Conservation (phyloP, 2,113 vertebrate genomes). For the Oryzias javanicus region DNA sequence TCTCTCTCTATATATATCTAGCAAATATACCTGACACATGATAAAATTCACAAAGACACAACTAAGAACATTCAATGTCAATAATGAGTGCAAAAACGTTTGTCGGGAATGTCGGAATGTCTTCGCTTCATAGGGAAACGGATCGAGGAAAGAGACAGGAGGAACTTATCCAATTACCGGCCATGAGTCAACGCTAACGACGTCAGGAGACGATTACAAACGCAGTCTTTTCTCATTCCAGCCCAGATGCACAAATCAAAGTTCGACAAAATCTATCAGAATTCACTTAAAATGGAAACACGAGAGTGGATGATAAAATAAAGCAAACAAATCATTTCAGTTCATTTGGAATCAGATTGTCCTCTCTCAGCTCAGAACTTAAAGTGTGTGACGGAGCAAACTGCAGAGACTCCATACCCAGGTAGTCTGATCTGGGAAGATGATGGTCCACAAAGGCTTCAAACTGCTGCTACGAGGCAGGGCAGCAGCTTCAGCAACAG, state of each 20-base stretch:
- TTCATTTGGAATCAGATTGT: slow-evolving; percentile 58
- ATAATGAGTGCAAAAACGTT: slow-evolving; percentile 71
- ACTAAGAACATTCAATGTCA: slow-evolving; percentile 41
- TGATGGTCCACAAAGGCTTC: slow-evolving; percentile 10
- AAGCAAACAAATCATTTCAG: slow-evolving; percentile 31
- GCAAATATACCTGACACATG: slow-evolving; percentile 37
- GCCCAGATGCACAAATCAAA: slow-evolving; percentile 76
- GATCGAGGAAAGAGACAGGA: slow-evolving; percentile 65
- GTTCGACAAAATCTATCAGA: slow-evolving; percentile 70
- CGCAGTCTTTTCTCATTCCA: slow-evolving; percentile 71
- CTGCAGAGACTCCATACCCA: slow-evolving; percentile 23
- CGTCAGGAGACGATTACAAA: slow-evolving; percentile 74
- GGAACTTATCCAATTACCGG: slow-evolving; percentile 72
- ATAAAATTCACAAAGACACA: slow-evolving; percentile 39
- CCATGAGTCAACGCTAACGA: slow-evolving; percentile 68
- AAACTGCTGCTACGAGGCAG: slow-evolving; percentile 26
- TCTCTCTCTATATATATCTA: slow-evolving; percentile 56
- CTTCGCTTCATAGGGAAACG: slow-evolving; percentile 49
- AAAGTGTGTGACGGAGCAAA: slow-evolving; percentile 25
- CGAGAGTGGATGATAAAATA: slow-evolving; percentile 43
- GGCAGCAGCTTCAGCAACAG: slow-evolving; percentile 12
- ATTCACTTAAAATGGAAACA: slow-evolving; percentile 74
- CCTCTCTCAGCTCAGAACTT: slow-evolving; percentile 41
- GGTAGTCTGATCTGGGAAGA: slow-evolving; percentile 19
- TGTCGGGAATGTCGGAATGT: slow-evolving; percentile 70